phyloP scores from a whole-genome alignment of 2,113 vertebrate genomes.

The Catharus fuscescens region DNA sequence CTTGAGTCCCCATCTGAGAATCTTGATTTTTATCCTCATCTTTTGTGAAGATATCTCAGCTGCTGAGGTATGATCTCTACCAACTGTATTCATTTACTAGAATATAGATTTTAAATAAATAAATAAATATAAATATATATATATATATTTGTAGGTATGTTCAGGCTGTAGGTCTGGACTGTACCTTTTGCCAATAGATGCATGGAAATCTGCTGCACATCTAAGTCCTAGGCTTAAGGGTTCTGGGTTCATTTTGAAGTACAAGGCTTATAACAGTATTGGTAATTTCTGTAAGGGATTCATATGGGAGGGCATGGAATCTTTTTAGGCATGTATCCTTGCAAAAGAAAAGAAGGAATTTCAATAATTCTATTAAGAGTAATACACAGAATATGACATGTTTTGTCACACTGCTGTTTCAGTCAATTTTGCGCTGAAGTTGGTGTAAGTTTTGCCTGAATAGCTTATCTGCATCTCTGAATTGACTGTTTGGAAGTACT shows the following conservation, averaged over 20 bases:
- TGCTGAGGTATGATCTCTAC: slow-evolving; percentile 48
- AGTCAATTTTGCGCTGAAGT: not conserved
- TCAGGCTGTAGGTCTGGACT: slow-evolving; percentile 5
- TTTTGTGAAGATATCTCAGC: slow-evolving; percentile 34
- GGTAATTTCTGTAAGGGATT: not conserved
- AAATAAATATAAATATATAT: not conserved
- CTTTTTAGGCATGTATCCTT: not conserved
- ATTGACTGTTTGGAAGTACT: not conserved
- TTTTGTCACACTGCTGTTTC: not conserved
- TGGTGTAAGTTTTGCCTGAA: not conserved
- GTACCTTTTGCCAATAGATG: slow-evolving; percentile 8
- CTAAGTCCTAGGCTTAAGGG: not conserved
- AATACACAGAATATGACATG: not conserved
- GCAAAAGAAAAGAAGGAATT: not conserved
- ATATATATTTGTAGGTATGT: not conserved
- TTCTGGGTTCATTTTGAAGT: slow-evolving; percentile 6
- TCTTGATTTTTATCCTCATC: slow-evolving; percentile 38
- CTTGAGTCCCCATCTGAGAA: slow-evolving; percentile 44
- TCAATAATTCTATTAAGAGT: not conserved
- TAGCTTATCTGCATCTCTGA: not conserved
- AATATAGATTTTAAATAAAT: slow-evolving; percentile 46
- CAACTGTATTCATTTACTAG: slow-evolving; percentile 59
- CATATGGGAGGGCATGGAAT: not conserved
- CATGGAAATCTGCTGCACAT: slow-evolving; percentile 26
- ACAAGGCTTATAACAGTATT: not conserved